Evolutionary conservation across 1,140 invertebrate species (phyloP), one percentile per base, ranked within the genome.

Genomic region (Lepidostoma basale): DNA sequence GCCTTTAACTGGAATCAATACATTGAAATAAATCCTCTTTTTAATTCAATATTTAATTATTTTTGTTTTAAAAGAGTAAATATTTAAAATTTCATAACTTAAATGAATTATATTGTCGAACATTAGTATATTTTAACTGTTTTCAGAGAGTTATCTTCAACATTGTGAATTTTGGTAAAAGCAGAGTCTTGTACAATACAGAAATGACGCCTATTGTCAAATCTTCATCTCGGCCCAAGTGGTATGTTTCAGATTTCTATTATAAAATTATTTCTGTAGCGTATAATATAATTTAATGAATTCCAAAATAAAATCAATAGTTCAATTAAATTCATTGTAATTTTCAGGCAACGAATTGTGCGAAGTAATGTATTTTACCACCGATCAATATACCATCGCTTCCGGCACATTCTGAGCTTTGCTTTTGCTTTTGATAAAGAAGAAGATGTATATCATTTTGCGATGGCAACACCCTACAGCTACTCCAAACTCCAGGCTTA

Each of bases 111-210:
- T 8, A 45, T 9, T 8, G 14, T 45, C 6, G 5, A 9, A 18
- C n/a, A 5, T 14, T 14, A 9, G 6, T 49, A 20, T 23, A 18
- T 68, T 88, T 87, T 69, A 1, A 22, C 20, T 9, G 3, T 20
- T 56, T 56, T 33, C 82, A 98, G 89, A 87, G 95, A 70, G 95
- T 98, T 1, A 92, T 99, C 69, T 98, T 99, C 81, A 98, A 98
- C 76, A 90, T 99, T 56, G 95, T 98, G 1, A 99, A 99, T 83
- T 90, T 99, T 52, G 96, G 95, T 68, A 98, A 98, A 80, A 90
- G 88, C 62, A 88, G 90, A 64, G 97, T 94, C 75, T 82, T 98
- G 6, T 98, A 96, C 75, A 88, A 93, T 63, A 86, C 89, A 18
- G 93, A 95, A 0, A 92, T 98, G 88, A 96, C 97, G 5, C 96